Conservation (phyloP, 2,888 invertebrate species). For the Isotomurus palustris region DNA sequence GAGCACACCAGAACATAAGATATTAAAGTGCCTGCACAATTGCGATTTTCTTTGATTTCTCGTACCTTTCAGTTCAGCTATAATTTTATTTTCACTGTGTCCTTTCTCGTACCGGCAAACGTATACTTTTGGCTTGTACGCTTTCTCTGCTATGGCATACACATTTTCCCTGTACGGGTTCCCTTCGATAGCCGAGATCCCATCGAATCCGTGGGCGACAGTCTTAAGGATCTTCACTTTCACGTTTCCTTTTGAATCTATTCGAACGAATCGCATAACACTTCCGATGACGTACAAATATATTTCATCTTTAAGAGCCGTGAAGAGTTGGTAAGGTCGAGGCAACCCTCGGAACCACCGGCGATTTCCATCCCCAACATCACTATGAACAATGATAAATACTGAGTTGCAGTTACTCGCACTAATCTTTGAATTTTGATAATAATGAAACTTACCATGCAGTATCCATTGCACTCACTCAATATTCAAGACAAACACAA, state of each 20-base stretch:
- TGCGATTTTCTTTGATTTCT: neutral
- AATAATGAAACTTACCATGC: no score
- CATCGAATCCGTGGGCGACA: constrained; percentile 33
- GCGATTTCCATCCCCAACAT: neutral
- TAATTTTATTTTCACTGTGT: constrained; percentile 10
- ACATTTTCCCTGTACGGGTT: constrained; percentile 23
- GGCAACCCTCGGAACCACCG: constrained; percentile 27
- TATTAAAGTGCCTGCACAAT: neutral
- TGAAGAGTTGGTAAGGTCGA: constrained; percentile 8
- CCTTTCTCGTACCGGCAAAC: constrained; percentile 26
- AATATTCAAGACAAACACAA: no score
- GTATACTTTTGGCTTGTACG: constrained; percentile 26
- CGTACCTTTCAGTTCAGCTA: constrained; percentile 20
- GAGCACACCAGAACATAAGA: neutral
- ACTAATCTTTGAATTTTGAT: no score
- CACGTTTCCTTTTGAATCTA: constrained; percentile 14
- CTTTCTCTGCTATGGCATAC: constrained; percentile 40
- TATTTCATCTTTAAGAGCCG: constrained; percentile 18
- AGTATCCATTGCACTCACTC: no score
- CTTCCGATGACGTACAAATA: constrained; percentile 19
- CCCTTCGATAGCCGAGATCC: constrained; percentile 33
- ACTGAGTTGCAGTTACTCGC: no score
- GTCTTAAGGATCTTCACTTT: constrained; percentile 22
- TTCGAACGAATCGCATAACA: constrained; percentile 22
- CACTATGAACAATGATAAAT: no score